A percentile compares a stretch with the other conserved stretches of the same genome.
Conservation (phyloP, 2,888 invertebrate species). For the Apodemia mormo region DNA sequence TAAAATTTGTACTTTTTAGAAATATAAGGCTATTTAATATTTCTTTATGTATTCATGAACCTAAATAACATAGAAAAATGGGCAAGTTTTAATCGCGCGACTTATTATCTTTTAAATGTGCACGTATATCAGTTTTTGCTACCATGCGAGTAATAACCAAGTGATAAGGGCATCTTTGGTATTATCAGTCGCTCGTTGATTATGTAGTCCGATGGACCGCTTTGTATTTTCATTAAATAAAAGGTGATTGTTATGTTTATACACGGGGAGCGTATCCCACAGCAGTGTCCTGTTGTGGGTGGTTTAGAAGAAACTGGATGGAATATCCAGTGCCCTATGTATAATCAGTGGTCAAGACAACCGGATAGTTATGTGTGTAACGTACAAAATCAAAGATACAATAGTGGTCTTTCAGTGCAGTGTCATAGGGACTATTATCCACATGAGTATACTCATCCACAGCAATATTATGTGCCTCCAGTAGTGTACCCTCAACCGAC, state of each 20-base stretch:
- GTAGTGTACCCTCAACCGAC: constrained; percentile 37
- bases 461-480: constrained; percentile 34
- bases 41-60: not conserved
- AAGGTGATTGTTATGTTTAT: constrained; percentile 59
- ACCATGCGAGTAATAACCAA: constrained; percentile 60
- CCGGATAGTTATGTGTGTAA: constrained; percentile 47
- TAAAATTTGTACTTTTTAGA: too few relatives aligned
- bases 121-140: constrained; percentile 67
- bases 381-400: constrained; percentile 44
- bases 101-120: constrained; percentile 61
- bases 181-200: constrained; percentile 75
- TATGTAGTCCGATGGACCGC: constrained; percentile 71
- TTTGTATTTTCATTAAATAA: constrained; percentile 34
- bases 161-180: constrained; percentile 71
- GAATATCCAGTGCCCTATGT: constrained; percentile 61
- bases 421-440: constrained; percentile 51
- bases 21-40: not conserved
- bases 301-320: constrained; percentile 55
- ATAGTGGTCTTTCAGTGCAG: constrained; percentile 51
- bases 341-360: constrained; percentile 56
- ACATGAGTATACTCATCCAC: constrained; percentile 42
- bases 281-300: constrained; percentile 56
- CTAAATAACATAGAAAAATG: constrained; percentile 6
- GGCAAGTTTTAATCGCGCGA: constrained; percentile 30
- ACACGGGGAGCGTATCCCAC: constrained; percentile 50